Evolutionary conservation across 1,140 invertebrate genomes (phyloP).

Genomic region (Heterodera carotae): DNA sequence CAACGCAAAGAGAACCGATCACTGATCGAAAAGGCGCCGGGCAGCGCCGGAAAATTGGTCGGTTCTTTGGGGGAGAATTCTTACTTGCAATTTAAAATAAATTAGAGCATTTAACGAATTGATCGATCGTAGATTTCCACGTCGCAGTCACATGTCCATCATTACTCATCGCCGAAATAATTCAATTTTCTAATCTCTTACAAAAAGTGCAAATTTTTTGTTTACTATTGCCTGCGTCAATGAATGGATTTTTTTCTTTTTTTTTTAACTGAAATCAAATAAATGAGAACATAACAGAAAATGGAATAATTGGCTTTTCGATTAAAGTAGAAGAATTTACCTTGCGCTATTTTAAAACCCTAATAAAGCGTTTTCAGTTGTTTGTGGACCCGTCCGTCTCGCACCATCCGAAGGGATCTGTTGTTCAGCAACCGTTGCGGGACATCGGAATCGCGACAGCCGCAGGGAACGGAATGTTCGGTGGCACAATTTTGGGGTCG

Average conservation of each 20-base stretch:
- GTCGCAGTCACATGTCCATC: not conserved
- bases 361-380: not conserved
- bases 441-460: not conserved
- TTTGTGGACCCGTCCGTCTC: not conserved
- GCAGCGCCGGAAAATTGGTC: not conserved
- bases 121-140: not conserved
- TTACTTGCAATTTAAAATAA: no score
- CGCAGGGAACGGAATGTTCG: not conserved
- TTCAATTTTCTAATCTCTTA: no score
- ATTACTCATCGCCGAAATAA: not conserved
- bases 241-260: no score
- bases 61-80: not conserved
- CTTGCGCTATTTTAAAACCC: no score
- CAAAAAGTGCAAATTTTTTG: not conserved
- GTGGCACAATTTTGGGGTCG: constrained; percentile 1
- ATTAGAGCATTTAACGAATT: no score
- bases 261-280: no score
- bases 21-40: not conserved
- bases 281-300: not conserved
- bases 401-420: constrained; percentile 9
- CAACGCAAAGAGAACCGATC: not conserved
- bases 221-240: not conserved
- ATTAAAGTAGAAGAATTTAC: no score
- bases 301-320: no score
- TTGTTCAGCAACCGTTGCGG: not conserved